Evolutionary conservation across 35 echinoderm and acorn worm genomes (phyloP).

Genomic region (Chiridota heheva): DNA sequence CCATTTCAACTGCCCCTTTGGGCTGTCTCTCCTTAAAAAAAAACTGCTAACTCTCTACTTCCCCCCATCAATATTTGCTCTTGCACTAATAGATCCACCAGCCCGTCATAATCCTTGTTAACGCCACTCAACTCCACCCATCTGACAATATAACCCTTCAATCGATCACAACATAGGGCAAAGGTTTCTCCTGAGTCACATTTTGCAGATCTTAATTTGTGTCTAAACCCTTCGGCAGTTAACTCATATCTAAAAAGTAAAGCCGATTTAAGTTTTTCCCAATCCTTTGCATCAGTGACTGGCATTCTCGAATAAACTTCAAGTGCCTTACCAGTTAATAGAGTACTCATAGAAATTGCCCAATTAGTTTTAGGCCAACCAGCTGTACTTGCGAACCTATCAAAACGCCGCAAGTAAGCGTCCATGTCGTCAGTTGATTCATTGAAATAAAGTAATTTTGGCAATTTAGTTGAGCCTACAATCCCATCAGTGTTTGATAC

Average conservation of each 20-base stretch:
- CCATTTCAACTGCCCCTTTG: not conserved
- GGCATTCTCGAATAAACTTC: constrained; percentile 39
- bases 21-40: constrained; percentile 50
- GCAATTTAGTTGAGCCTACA: not conserved
- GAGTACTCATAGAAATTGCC: constrained; percentile 31
- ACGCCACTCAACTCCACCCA: constrained; percentile 49
- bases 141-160: constrained; percentile 37
- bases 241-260: constrained; percentile 46
- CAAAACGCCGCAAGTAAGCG: constrained; percentile 32
- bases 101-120: constrained; percentile 11
- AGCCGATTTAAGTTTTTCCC: constrained; percentile 38
- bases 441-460: constrained; percentile 36
- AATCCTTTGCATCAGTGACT: constrained; percentile 28
- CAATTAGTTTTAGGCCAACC: constrained; percentile 14
- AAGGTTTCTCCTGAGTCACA: constrained; percentile 9
- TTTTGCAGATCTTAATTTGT: constrained; percentile 38
- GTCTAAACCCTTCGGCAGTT: constrained; percentile 47
- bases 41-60: constrained; percentile 28
- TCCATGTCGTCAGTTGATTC: constrained; percentile 50
- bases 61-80: constrained; percentile 24
- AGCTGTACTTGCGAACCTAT: constrained; percentile 23
- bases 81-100: constrained; percentile 46
- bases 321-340: constrained; percentile 51
- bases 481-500: not conserved
- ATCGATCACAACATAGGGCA: constrained; percentile 26